Conservation (phyloP, 2,113 vertebrate species). For the Gymnorhina tibicen region DNA sequence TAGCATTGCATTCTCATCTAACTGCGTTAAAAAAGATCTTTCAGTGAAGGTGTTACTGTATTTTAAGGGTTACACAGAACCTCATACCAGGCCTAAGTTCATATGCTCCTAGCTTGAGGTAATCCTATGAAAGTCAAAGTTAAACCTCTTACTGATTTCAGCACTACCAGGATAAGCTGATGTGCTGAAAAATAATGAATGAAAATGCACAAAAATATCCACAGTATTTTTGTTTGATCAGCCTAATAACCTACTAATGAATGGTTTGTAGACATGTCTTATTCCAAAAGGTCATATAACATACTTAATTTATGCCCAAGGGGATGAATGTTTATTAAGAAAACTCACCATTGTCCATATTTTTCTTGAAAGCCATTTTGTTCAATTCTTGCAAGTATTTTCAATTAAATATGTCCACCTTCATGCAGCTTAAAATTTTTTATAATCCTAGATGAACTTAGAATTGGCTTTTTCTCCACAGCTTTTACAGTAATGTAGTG, state of each 20-base stretch:
- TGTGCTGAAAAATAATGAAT: background rate
- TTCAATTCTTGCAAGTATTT: background rate
- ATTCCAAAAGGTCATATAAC: background rate
- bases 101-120: background rate
- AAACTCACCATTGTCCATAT: background rate
- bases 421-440: background rate
- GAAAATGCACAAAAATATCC: background rate
- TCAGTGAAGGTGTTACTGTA: background rate
- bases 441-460: background rate
- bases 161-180: background rate
- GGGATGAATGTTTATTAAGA: background rate
- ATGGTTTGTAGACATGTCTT: background rate
- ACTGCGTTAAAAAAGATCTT: background rate
- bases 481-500: background rate
- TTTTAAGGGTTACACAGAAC: background rate
- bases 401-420: background rate
- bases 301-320: background rate
- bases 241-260: background rate
- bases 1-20: background rate
- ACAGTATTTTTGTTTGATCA: background rate
- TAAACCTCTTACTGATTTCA: background rate
- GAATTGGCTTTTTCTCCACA: background rate
- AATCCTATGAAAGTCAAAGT: background rate
- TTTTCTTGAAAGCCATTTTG: background rate
- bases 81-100: background rate